These are phyloP conservation scores for Endotricha flammealis DNA, from an alignment of 2,888 invertebrate genomes.

Conservation along the genomic window DNA sequence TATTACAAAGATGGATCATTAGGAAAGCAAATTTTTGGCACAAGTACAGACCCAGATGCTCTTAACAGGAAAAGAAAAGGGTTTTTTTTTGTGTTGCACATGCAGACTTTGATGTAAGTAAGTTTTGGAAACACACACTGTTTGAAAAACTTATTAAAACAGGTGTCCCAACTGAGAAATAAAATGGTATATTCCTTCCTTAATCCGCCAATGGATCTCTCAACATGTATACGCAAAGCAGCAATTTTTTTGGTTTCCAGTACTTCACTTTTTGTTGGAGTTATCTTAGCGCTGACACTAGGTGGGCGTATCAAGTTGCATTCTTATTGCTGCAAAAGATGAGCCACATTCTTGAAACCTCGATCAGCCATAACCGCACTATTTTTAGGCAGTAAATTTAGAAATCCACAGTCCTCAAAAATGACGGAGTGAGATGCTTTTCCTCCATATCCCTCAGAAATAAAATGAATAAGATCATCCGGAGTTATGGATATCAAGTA, in stretches of 20 bases:
- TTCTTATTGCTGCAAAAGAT: slow-evolving; percentile 9
- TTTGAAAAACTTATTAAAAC: too few relatives aligned
- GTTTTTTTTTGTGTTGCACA: too few relatives aligned
- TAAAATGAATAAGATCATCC: slow-evolving; percentile 34
- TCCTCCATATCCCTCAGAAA: slow-evolving; percentile 37
- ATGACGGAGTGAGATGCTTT: slow-evolving; percentile 15
- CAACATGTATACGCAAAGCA: slow-evolving; percentile 12
- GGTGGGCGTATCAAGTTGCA: slow-evolving; percentile 16
- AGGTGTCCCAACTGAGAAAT: too few relatives aligned
- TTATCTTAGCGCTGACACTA: slow-evolving; percentile 10
- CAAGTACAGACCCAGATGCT: neutral
- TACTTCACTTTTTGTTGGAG: slow-evolving; percentile 7
- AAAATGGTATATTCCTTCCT: too few relatives aligned
- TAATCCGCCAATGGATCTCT: slow-evolving; percentile 9
- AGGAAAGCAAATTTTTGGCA: slow-evolving; percentile 3
- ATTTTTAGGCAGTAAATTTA: slow-evolving; percentile 8
- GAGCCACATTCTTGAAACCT: slow-evolving; percentile 20
- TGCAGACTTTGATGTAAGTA: too few relatives aligned
- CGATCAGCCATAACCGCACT: slow-evolving; percentile 17
- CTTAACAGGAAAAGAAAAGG: too few relatives aligned
- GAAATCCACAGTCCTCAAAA: slow-evolving; percentile 17
- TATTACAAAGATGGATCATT: slow-evolving; percentile 2
- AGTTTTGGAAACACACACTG: too few relatives aligned
- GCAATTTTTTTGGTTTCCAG: slow-evolving; percentile 13
- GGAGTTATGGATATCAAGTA: slow-evolving; percentile 32